These are phyloP conservation scores for Aquatica leii DNA, from an alignment of 2,888 invertebrate genomes.

Conservation along the genomic window DNA sequence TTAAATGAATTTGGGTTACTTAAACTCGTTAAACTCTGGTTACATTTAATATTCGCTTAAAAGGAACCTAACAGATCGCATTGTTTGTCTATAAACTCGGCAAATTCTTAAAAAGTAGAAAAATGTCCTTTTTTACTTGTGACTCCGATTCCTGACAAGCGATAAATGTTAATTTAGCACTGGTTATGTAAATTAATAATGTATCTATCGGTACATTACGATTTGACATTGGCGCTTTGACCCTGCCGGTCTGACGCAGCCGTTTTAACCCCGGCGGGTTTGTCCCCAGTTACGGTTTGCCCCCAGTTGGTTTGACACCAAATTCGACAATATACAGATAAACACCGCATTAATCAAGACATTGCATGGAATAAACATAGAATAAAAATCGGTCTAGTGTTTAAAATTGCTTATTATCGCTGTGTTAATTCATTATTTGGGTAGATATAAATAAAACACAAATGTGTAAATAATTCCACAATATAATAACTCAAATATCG, in stretches of 20 bases:
- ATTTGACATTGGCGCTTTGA: constrained; percentile 4
- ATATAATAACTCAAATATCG: too few species aligned
- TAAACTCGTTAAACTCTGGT: too few species aligned
- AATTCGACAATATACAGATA: not conserved
- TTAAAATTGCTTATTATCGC: not conserved
- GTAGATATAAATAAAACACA: not conserved
- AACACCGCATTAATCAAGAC: not conserved
- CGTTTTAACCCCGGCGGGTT: constrained; percentile 6
- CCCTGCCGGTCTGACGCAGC: constrained; percentile 1
- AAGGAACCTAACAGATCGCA: too few species aligned
- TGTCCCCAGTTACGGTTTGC: constrained; percentile 7
- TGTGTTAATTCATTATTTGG: constrained; percentile 1
- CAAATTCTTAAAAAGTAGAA: too few species aligned
- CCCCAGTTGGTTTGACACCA: constrained; percentile 6
- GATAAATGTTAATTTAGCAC: too few species aligned
- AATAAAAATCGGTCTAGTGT: constrained; percentile 1
- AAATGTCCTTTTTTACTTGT: too few species aligned
- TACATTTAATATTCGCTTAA: too few species aligned
- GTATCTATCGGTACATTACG: constrained; percentile 8
- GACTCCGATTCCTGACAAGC: too few species aligned
- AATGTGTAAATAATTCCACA: not conserved
- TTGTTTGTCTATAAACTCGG: too few species aligned
- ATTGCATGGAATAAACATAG: not conserved
- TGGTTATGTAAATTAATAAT: too few species aligned
- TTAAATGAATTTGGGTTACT: too few species aligned